A percentile compares a stretch with the other conserved stretches of the same genome.
Conservation (phyloP, 2,797 vertebrate genomes). For the Anguilla marmorata region DNA sequence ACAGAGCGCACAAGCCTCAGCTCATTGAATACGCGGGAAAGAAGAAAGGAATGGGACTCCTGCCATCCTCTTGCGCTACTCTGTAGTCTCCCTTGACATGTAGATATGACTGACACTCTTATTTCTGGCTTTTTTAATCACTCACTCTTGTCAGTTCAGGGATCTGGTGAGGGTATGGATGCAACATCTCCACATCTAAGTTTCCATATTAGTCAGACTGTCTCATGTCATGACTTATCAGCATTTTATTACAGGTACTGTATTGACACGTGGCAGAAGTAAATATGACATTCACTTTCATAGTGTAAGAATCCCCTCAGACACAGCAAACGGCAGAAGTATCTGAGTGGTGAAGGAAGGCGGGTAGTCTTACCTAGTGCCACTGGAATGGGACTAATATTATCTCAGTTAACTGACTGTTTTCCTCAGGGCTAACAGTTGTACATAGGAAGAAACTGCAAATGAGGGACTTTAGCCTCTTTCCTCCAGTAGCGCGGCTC, state of each 20-base stretch:
- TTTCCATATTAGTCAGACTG: neutral
- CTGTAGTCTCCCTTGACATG: neutral
- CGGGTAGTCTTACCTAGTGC: no score
- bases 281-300: neutral
- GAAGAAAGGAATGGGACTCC: neutral
- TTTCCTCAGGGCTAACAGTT: no score
- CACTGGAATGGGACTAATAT: no score
- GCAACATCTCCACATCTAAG: neutral
- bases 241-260: neutral
- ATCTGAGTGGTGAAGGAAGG: no score
- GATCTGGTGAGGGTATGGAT: neutral
- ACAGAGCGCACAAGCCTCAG: neutral
- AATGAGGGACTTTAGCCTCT: no score
- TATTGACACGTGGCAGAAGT: neutral
- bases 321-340: no score
- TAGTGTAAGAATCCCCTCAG: no score
- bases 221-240: neutral
- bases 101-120: neutral
- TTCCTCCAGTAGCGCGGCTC: no score
- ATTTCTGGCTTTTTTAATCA: neutral
- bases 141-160: neutral
- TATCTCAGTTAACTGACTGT: no score
- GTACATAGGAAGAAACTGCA: no score
- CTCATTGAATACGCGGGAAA: neutral
- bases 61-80: neutral